A percentile compares a stretch with the other conserved stretches of the same genome.
These are phyloP conservation scores for Stenodema calcarata DNA, from an alignment of 2,888 invertebrate genomes.

Conservation along the genomic window DNA sequence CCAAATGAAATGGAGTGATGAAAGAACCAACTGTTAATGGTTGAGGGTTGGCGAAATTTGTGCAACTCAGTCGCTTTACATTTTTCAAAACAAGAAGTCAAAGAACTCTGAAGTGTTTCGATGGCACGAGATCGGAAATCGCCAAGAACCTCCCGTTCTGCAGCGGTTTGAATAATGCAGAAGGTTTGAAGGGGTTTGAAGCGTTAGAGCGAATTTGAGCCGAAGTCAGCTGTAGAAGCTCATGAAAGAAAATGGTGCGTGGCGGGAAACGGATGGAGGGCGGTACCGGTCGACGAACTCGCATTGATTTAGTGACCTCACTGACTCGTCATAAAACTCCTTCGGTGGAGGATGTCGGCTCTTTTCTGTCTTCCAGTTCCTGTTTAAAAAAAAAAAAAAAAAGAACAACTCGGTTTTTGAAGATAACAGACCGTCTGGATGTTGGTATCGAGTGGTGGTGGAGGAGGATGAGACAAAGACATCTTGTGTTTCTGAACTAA, in stretches of 20 bases:
- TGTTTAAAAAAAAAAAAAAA: not conserved
- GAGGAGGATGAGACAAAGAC: no score
- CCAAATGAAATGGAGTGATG: no score
- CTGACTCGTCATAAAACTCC: not conserved
- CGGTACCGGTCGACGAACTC: not conserved
- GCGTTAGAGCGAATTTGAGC: not conserved
- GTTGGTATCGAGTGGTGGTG: no score
- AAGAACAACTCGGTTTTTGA: no score
- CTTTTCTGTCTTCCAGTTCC: not conserved
- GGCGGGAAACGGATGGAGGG: not conserved
- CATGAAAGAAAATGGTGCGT: not conserved
- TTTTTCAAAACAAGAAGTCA: no score
- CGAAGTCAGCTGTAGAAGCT: not conserved
- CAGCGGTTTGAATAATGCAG: not conserved
- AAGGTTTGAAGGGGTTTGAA: not conserved
- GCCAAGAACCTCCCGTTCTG: not conserved
- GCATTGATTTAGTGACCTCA: not conserved
- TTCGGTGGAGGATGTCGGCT: not conserved
- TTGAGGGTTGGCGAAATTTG: no score
- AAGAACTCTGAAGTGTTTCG: not conserved
- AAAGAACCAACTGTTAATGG: no score
- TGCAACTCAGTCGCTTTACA: no score
- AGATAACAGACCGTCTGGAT: no score
- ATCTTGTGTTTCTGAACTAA: no score
- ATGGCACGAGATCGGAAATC: not conserved